Conservation (phyloP, 2,797 vertebrate genomes). For the Anguilla marmorata region DNA sequence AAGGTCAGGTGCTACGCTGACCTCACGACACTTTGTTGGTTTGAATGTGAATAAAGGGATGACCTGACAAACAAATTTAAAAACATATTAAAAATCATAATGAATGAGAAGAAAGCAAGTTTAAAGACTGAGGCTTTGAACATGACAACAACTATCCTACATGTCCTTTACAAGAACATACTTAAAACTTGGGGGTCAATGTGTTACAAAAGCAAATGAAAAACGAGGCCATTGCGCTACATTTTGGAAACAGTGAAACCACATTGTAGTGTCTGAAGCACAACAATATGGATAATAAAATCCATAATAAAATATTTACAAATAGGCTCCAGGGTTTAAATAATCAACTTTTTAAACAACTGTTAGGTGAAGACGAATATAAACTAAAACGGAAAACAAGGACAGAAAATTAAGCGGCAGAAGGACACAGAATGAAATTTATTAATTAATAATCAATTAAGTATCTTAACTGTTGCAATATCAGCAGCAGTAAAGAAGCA, state of each 20-base stretch:
- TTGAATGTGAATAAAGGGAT: background rate
- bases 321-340: background rate
- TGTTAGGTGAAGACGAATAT: background rate
- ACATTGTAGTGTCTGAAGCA: background rate
- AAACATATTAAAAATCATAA: background rate
- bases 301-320: slow-evolving; percentile 13
- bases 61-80: background rate
- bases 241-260: background rate
- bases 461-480: background rate
- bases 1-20: background rate
- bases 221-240: background rate
- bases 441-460: background rate
- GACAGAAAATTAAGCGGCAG: slow-evolving; percentile 6
- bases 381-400: background rate
- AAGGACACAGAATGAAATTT: background rate
- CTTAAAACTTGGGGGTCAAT: background rate
- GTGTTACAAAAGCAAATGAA: slow-evolving; percentile 5
- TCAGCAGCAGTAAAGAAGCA: slow-evolving; percentile 21
- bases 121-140: background rate
- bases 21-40: background rate
- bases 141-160: background rate
- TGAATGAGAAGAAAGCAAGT: background rate
- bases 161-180: background rate
- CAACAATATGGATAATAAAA: slow-evolving; percentile 1
- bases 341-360: background rate